phyloP scores from a whole-genome alignment of 53 echinoderm and acorn worm species.

The Henricia sp. region DNA sequence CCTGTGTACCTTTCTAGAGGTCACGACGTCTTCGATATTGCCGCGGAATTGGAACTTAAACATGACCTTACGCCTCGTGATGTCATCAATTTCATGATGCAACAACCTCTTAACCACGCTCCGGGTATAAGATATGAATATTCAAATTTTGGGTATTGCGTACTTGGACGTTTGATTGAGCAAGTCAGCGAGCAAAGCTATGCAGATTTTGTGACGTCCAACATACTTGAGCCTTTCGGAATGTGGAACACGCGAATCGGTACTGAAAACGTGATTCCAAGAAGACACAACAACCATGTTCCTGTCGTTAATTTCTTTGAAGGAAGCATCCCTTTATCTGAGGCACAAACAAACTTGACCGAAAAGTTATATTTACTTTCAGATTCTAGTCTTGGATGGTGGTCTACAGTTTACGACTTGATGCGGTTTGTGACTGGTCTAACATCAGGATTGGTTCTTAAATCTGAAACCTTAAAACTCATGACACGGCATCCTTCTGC shows the following conservation, averaged over 20 bases:
- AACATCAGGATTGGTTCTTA: conserved; percentile 53
- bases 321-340: conserved; percentile 60
- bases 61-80: conserved; percentile 63
- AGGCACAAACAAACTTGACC: not conserved
- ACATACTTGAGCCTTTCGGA: conserved; percentile 87
- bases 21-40: conserved; percentile 83
- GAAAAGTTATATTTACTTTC: conserved; percentile 39
- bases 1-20: conserved; percentile 81
- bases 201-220: conserved; percentile 62
- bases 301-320: conserved; percentile 62
- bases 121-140: conserved; percentile 88
- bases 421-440: conserved; percentile 84
- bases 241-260: conserved; percentile 88
- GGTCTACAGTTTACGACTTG: conserved; percentile 87
- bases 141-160: conserved; percentile 89
- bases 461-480: conserved; percentile 21
- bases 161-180: conserved; percentile 85
- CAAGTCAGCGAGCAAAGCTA: conserved; percentile 66
- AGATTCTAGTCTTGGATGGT: conserved; percentile 88
- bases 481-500: conserved; percentile 70
- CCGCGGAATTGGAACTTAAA: conserved; percentile 73
- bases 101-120: conserved; percentile 64
- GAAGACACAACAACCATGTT: conserved; percentile 10
- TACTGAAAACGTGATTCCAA: conserved; percentile 9
- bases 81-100: conserved; percentile 78